Base-by-base conservation (phyloP, 2,113 vertebrate genomes). In the Solea solea region DNA sequence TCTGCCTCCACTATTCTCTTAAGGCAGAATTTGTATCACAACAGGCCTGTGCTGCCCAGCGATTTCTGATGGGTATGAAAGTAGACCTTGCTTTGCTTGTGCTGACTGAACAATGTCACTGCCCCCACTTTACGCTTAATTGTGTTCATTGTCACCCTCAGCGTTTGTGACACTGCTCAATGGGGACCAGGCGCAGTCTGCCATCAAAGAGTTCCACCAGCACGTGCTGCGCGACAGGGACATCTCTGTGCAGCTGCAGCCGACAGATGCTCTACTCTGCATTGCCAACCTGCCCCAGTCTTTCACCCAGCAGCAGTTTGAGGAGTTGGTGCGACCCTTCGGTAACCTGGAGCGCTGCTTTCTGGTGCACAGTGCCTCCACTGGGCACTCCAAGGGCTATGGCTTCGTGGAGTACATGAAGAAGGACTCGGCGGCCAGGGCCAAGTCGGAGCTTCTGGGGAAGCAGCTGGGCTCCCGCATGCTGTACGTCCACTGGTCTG, bases 391-490 rank as follows among this genome's bases (percentile, higher is more conserved):
- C 21, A 97, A 98, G 76, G 96, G 96, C 27, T 98, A 98, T 0
- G 97, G 97, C 49, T 98, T 98, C 0, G 97, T 96, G 15, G 97
- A 98, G 82, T 98, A 96, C 81, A 98, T 98, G 97, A 98, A 98
- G 81, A 98, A 97, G 85, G 97, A 98, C 82, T 96, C 96, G 0
- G 97, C 97, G 0, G 96, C 96, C 65, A 82, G 96, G 0, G 97
- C 97, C 46, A 98, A 97, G 82, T 97, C 96, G 0, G 96, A 97
- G 78, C 90, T 98, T 9, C 78, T 98, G 55, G 97, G 96, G 4
- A 95, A 95, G 81, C 96, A 95, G 8, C 89, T 98, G 74, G 97
- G 97, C 15, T 95, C 95, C 0, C 93, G 96, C 52, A 96, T 95
- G 56, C 94, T 98, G 21, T 98, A 98, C 0, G 97, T 98, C 13